These are phyloP conservation scores for Styela clava DNA, from an alignment of 23 tunicate genomes.

Conservation along the genomic window DNA sequence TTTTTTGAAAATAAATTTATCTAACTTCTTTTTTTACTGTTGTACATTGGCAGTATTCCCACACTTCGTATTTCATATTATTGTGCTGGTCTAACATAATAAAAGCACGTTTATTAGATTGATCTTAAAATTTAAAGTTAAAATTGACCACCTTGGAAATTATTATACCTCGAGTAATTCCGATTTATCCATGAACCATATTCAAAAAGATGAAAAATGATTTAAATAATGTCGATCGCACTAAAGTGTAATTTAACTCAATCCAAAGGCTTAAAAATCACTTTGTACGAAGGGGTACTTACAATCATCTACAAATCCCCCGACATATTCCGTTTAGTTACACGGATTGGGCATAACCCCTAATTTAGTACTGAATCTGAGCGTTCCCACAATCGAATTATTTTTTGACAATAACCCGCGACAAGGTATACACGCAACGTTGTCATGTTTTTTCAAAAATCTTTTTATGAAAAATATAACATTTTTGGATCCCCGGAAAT, in stretches of 20 bases:
- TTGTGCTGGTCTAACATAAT: not conserved
- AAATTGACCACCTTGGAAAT: not conserved
- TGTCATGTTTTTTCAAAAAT: not conserved
- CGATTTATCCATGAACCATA: not conserved
- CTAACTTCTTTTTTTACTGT: too few species aligned
- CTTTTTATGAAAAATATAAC: too few species aligned
- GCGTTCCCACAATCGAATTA: conserved; percentile 30
- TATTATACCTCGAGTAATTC: too few species aligned
- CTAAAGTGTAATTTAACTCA: not conserved
- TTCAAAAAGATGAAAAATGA: too few species aligned
- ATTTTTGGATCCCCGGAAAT: conserved; percentile 14
- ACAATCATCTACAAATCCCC: not conserved
- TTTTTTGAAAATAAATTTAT: too few species aligned
- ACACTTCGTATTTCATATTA: not conserved
- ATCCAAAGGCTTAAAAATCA: conserved; percentile 26
- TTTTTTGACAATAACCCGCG: not conserved
- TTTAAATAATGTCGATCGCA: too few species aligned
- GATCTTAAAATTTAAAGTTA: not conserved
- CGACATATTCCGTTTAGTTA: not conserved
- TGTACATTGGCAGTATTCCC: not conserved
- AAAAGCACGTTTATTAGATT: not conserved
- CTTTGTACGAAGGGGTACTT: conserved; percentile 14
- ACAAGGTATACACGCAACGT: conserved; percentile 6
- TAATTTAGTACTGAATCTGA: not conserved
- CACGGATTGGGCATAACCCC: not conserved